phyloP scores from a whole-genome alignment of 1,140 invertebrate genomes.

The Forficula auricularia region DNA sequence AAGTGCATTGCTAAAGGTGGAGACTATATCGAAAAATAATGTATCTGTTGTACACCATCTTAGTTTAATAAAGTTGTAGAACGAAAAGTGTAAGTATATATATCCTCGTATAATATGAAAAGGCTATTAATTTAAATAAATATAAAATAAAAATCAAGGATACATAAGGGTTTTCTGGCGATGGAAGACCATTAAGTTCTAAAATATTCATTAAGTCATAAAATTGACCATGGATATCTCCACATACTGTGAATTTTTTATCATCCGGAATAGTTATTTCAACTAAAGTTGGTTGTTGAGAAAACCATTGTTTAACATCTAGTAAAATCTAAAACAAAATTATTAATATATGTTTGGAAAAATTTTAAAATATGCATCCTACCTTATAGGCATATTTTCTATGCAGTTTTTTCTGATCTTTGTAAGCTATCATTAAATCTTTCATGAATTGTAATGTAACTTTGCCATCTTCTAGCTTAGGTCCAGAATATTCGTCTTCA shows the following conservation, averaged over 20 bases:
- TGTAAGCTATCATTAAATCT: conserved; percentile 79
- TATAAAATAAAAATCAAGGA: conserved; percentile 28
- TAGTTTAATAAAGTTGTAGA: too few species aligned
- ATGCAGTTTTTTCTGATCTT: conserved; percentile 83
- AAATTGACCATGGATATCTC: conserved; percentile 99
- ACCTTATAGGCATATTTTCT: conserved; percentile 95
- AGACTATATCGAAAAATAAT: too few species aligned
- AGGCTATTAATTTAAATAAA: too few species aligned
- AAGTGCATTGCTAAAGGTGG: too few species aligned
- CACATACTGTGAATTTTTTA: conserved; percentile 95
- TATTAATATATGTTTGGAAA: too few species aligned
- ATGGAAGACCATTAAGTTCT: conserved; percentile 87
- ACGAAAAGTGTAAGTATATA: too few species aligned
- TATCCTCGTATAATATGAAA: too few species aligned
- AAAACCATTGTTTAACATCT: conserved; percentile 73
- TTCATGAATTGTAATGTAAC: conserved; percentile 70
- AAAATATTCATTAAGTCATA: conserved; percentile 98
- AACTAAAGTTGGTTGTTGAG: conserved; percentile 69
- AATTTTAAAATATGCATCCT: conserved; percentile 13
- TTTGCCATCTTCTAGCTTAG: conserved; percentile 71
- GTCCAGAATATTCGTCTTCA: conserved; percentile 87
- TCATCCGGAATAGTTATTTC: conserved; percentile 74
- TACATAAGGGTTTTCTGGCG: conserved; percentile 89
- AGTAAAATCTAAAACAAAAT: conserved; percentile 61
- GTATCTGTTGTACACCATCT: too few species aligned